Conservation (phyloP, 2,797 vertebrate genomes). For the Oreochromis mossambicus region DNA sequence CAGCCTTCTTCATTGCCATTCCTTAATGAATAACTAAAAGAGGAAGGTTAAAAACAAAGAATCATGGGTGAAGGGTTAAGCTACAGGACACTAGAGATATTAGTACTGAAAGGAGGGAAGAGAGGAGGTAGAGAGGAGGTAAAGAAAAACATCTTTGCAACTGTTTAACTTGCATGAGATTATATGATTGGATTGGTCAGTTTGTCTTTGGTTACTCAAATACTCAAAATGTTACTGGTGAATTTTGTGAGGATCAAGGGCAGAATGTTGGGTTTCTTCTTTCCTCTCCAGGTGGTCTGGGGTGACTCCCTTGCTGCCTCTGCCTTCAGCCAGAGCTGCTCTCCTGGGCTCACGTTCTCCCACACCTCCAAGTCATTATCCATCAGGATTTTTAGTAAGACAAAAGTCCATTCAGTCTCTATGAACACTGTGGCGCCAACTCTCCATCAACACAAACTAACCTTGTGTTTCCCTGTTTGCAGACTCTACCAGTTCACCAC, state of each 20-base stretch:
- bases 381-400: background rate
- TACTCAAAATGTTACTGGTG: background rate
- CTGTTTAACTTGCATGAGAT: background rate
- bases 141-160: background rate
- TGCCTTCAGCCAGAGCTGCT: background rate
- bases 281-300: background rate
- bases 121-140: background rate
- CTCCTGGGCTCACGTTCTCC: background rate
- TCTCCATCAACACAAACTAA: background rate
- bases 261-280: background rate
- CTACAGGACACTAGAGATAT: background rate
- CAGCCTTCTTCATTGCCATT: background rate
- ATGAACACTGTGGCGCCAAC: background rate
- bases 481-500: background rate
- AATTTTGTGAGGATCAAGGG: background rate
- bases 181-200: background rate
- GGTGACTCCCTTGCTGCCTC: background rate
- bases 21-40: conserved; percentile 2
- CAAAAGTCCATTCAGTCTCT: background rate
- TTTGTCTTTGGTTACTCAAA: background rate
- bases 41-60: background rate
- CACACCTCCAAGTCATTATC: background rate
- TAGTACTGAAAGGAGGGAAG: background rate
- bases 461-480: background rate
- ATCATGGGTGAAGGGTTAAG: background rate